Base-by-base conservation (phyloP, 2,797 vertebrate species). In the Craterocephalus amniculus region DNA sequence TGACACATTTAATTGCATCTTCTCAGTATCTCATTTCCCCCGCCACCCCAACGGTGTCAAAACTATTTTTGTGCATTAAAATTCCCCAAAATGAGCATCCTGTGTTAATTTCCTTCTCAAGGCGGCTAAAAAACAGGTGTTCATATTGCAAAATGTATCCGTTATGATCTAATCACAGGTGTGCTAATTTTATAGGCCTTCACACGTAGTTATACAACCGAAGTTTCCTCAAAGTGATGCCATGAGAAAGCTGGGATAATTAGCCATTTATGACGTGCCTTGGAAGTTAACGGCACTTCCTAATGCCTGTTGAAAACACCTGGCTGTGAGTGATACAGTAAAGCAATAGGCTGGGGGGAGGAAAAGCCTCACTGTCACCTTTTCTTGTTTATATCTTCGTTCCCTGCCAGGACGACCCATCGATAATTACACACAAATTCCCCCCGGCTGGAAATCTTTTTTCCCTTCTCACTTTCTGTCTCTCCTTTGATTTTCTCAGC, bases 381-480 rank as follows among this genome's bases (percentile, higher is more conserved):
- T 81, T 85, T 72, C 85, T 88, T 89, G 85, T 91, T 90, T 87
- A 76, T 88, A 85, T 88, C 84, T 83, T 87, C 76, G 83, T 83
- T 76, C 80, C 80, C 84, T 58, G 74, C 83, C 84, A 86, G 83
- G 84, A 84, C 75, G 63, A 80, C 70, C 86, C 76, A 80, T 89
- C 87, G 87, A 90, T 90, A 90, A 91, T 91, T 91, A 86, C 87
- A 83, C 66, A 20, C 79, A 85, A 88, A 89, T 84, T 90, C 90
- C 89, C 91, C 49, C 76, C 65, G 86, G 90, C 84, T 88, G 80
- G 71, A 86, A 88, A 80, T 88, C 87, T 88, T 73, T 76, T 83
- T 67, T 58, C 61, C 55, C 60, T 61, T 62, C 81, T 84, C 87
- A 67, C 74, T 85, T 73, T 80, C 81, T 20, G 58, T 81, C 82